These are phyloP conservation scores for Vanessa tameamea DNA, from an alignment of 1,140 invertebrate genomes.

Conservation along the genomic window DNA sequence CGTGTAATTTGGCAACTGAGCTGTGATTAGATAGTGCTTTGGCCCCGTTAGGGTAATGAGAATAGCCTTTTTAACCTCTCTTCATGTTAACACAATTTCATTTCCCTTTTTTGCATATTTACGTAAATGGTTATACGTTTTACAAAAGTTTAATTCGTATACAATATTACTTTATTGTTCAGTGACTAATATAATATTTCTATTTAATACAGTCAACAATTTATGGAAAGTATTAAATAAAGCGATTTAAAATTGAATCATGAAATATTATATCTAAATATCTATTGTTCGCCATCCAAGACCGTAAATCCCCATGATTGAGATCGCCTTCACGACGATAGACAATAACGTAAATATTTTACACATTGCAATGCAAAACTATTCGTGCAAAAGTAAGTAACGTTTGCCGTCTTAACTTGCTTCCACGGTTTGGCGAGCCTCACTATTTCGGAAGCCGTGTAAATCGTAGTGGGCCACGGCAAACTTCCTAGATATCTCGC, in stretches of 20 bases:
- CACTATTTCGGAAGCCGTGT: slow-evolving; percentile 76
- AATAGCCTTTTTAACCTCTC: slow-evolving; percentile 67
- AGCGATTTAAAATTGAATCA: background rate
- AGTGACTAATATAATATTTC: background rate
- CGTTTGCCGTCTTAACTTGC: slow-evolving; percentile 43
- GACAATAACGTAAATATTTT: slow-evolving; percentile 39
- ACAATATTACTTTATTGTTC: background rate
- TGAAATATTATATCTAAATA: background rate
- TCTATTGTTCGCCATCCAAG: background rate
- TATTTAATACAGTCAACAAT: background rate
- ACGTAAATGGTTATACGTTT: slow-evolving; percentile 1
- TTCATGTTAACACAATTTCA: slow-evolving; percentile 49
- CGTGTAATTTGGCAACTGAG: slow-evolving; percentile 77
- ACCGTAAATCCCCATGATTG: slow-evolving; percentile 25
- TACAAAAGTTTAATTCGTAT: background rate
- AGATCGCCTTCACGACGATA: slow-evolving; percentile 28
- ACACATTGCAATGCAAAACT: slow-evolving; percentile 31
- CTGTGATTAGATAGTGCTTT: slow-evolving; percentile 78
- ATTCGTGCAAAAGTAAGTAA: slow-evolving; percentile 41
- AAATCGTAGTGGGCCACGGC: slow-evolving; percentile 70
- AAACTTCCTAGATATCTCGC: slow-evolving; percentile 74
- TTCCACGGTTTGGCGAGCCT: slow-evolving; percentile 50
- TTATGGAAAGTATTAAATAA: background rate
- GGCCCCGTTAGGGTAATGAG: slow-evolving; percentile 74
- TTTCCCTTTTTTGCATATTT: slow-evolving; percentile 24